Evolutionary conservation across 1,140 invertebrate genomes (phyloP), one percentile per base, ranked within the genome.

Genomic region (Calosoma granatense): DNA sequence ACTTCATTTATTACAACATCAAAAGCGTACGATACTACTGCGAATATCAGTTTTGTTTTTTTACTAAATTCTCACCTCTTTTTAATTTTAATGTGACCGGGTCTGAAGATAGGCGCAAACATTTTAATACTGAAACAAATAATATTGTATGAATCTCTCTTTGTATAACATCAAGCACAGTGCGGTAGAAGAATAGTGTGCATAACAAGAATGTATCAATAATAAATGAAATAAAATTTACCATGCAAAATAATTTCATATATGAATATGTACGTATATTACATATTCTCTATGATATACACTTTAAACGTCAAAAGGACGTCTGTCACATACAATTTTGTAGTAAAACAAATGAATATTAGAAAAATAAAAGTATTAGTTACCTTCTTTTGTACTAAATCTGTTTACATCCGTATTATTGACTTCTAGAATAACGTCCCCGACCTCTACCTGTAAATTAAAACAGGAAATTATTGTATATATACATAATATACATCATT

Each of bases 341-440:
- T n/a, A n/a, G n/a, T n/a, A n/a, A n/a, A n/a, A n/a, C n/a, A n/a
- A n/a, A n/a, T n/a, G n/a, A n/a, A n/a, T n/a, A n/a, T n/a, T n/a
- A n/a, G n/a, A n/a, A 36, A 36, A 36, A 9, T 14, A 22, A 22
- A 20, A 54, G 23, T 56, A 39, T 43, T 56, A 64, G 65, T 75
- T 72, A 90, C 90, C 89, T 87, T 94, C 90, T 81, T 91, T 91
- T 64, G 88, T 93, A 71, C 84, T 90, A 68, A 91, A 86, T 72
- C 85, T 83, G 76, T 90, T 88, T 63, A 94, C 90, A 77, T 92
- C 87, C 67, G 87, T 87, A 75, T 89, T 89, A 78, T 94, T 94
- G 67, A 94, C 87, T 82, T 90, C 90, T 70, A 94, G 78, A 73
- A 94, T 90, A 67, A 94, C 85, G 79, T 95, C 92, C 61, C 91